Base-by-base conservation (phyloP, 2,797 vertebrate species). In the Poecilia gillii region DNA sequence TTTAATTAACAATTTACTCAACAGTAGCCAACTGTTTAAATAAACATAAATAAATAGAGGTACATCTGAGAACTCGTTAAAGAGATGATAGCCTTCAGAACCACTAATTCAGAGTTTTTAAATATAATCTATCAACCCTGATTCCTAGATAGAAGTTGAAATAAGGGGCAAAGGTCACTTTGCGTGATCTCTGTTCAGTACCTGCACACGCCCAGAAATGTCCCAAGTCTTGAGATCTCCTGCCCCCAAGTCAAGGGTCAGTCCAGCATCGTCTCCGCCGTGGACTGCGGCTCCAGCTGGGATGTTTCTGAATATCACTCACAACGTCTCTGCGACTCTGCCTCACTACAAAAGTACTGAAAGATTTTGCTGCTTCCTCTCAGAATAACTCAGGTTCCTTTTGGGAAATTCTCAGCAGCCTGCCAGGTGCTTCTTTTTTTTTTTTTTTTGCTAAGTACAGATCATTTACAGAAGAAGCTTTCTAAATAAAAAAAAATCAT, bases 1-100 rank as follows among this genome's bases (percentile, higher is more conserved):
- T 33, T 72, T 72, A 75, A 31, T 75, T 80, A 76, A 16, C 47
- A 25, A 70, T 71, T 53, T 70, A 47, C 41, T 59, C 3, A 20
- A 13, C 28, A 47, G 28, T 46, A 4, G 23, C 13, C 41, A 3
- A 7, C 43, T 11, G 25, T 20, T 3, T n/a, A 18, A 43, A 43
- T 12, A 45, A 70, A 45, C 23, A 41, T 12, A 70, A n/a, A n/a
- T n/a, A n/a, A n/a, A n/a, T n/a, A 36, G 59, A 36, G 13, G 31
- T 36, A 64, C 18, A 64, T 31, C 31, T 64, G 18, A 31, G 28
- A 64, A 64, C 18, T 16, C 31, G 8, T 62, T 33, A 31, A 14
- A 25, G 28, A 33, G 28, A 33, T 11, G 7, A 18, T 4, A 33
- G 57, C 57, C 31, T 33, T 33, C n/a, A 62, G 13, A 41, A 68